Evolutionary conservation across 2,888 invertebrate species (phyloP), one percentile per base, ranked within the genome.

Genomic region (Scotopteryx bipunctaria): DNA sequence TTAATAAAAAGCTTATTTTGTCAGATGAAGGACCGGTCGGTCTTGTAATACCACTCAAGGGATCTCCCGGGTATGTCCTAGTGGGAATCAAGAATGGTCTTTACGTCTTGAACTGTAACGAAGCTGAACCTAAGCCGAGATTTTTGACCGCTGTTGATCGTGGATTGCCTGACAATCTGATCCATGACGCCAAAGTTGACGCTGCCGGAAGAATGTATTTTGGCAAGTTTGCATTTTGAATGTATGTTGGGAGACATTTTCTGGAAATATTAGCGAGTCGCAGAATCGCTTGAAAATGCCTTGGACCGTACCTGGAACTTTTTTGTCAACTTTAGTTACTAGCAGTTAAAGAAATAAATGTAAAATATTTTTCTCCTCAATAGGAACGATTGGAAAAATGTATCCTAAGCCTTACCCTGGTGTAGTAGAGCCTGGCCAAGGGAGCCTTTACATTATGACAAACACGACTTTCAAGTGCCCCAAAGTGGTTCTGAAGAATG

Each of bases 101-200:
- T 5, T 52, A 40, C 31, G 9, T 52, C 6, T 9, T 49, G 17
- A 40, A 49, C 5, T 49, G 49, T 43, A 27, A 46, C 0, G 47
- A 40, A 4, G 17, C 49, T 1, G 38, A 29, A 0, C 38, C 35
- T 15, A 49, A 46, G 6, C 15, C 4, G 6, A 50, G 38, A 15
- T 37, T 40, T 9, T 3, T 50, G 5, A 47, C 42, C 4, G 36
- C 36, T 1, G 49, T 57, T 16, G 57, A 57, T 16, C 1, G 8
- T 5, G 50, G 53, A 5, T 47, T 36, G 13, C 50, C 57, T 5
- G 42, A 54, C 3, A 73, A 66, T 31, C 37, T 91, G 36, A 84
- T 91, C 59, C 93, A 93, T 60, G 93, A 93, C 72, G 93, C 90
- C 9, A 93, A 93, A 72, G 92, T 86, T 38, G 93, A 93, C 64